phyloP scores from a whole-genome alignment of 1,140 invertebrate species.

The Drosophila orosa region DNA sequence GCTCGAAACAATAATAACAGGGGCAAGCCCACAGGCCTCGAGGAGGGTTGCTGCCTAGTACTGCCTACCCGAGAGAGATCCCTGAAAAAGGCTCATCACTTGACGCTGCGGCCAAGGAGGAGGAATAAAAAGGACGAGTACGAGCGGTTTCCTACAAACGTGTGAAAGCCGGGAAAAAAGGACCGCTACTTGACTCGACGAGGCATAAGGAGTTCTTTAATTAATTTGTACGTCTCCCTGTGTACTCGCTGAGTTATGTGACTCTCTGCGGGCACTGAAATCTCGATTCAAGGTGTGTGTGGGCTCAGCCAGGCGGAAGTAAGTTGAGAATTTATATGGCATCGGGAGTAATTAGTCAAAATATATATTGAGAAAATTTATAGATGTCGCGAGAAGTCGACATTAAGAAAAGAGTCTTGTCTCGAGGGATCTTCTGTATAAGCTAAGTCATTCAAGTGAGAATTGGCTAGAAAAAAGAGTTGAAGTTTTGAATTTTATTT shows the following conservation, averaged over 20 bases:
- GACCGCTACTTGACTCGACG: constrained; percentile 62
- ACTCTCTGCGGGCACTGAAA: constrained; percentile 62
- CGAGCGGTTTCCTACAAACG: constrained; percentile 49
- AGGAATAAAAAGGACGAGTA: constrained; percentile 18
- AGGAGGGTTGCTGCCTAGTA: constrained; percentile 52
- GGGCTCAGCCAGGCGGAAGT: constrained; percentile 57
- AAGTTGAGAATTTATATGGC: constrained; percentile 68
- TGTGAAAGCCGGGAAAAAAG: constrained; percentile 69
- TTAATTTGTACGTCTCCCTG: constrained; percentile 74
- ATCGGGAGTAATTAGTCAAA: constrained; percentile 68
- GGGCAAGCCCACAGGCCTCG: constrained; percentile 35
- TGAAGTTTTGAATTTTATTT: too few species aligned
- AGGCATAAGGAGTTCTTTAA: constrained; percentile 54
- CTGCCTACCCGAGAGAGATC: neutral
- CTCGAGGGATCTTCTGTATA: neutral
- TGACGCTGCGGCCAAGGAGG: constrained; percentile 60
- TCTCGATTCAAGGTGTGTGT: constrained; percentile 46
- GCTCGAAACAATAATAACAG: constrained; percentile 72
- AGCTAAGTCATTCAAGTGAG: neutral
- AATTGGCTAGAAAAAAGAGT: neutral
- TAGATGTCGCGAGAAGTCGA: constrained; percentile 2
- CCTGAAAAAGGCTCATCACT: constrained; percentile 68
- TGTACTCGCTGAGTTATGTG: constrained; percentile 64
- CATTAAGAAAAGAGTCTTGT: neutral
- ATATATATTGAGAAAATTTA: constrained; percentile 51